Evolutionary conservation across 2,797 vertebrate genomes (phyloP), one percentile per base, ranked within the genome.

Genomic region (Protonibea diacanthus): DNA sequence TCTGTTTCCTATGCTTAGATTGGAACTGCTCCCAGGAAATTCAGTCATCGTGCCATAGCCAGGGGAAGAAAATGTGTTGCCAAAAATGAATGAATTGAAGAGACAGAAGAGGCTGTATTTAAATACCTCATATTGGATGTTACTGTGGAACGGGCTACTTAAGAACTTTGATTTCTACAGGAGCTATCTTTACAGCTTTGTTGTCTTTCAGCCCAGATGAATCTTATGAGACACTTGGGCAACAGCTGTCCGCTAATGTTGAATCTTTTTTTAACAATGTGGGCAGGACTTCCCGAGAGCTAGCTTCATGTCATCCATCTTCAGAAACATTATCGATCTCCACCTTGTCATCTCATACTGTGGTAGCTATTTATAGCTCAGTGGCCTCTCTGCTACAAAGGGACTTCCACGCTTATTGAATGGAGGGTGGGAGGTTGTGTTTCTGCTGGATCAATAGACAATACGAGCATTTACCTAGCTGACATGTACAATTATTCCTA

Each of bases 11-110:
- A 88, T 85, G 81, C 86, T 92, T 85, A 27, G 86, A 84, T 86
- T 90, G 84, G 89, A 89, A 87, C 84, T 74, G 82, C 53, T 86
- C 80, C 78, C 66, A 68, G 85, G 85, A 91, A 85, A 83, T 81
- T 85, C 78, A 82, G 90, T 92, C 90, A 90, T 86, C 66, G 91
- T 94, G 93, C 89, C 91, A 90, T 88, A 91, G 89, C 77, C 71
- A 78, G 81, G 79, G 83, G 82, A 88, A 85, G 81, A 82, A 81
- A 85, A 86, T 17, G 74, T 82, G 78, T 90, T 94, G 94, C 94
- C 94, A 94, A 95, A 95, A 94, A 92, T 42, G 27, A 84, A 89
- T 45, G 27, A 79, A 85, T 23, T 21, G 71, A 87, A 76, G 60
- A 78, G 70, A 78, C 58, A 78, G 67, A 83, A 76, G 74, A 88